These are phyloP conservation scores for human (Homo sapiens) DNA, from an alignment of 2,113 vertebrate species.

Conservation along the genomic window GRCh38 chr12:119386001-119386500, in stretches of 20 bases:
- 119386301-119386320: conserved; percentile 23
- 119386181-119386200: not conserved
- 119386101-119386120: not conserved
- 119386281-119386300: conserved; percentile 56
- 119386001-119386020: not conserved
- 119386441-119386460: conserved; percentile 3
- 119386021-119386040: not conserved
- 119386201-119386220: not conserved
- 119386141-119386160: not conserved
- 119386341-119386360: not conserved
- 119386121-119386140: not conserved
- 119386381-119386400: not conserved
- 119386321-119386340: not conserved
- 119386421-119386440: conserved; percentile 3
- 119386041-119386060: not conserved
- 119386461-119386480: not conserved
- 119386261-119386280: conserved; percentile 36
- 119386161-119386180: not conserved
- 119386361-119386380: not conserved
- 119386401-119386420: not conserved
- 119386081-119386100: not conserved
- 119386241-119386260: not conserved
- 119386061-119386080: too few relatives aligned
- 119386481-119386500: not conserved
- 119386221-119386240: not conserved